These are phyloP conservation scores for Temnothorax ravouxi DNA, from an alignment of 2,888 invertebrate genomes.

Conservation along the genomic window DNA sequence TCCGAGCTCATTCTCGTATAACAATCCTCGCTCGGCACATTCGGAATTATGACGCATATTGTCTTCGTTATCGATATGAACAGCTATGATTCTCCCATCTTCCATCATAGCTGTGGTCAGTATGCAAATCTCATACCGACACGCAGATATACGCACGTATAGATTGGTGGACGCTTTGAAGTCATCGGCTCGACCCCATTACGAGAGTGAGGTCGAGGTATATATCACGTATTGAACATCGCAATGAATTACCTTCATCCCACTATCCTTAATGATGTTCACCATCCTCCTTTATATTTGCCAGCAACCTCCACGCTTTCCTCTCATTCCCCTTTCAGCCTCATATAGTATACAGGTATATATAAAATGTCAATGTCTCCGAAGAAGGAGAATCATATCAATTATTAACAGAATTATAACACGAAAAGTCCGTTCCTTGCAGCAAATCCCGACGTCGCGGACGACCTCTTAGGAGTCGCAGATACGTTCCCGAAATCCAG, in stretches of 20 bases:
- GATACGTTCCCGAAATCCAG: constrained; percentile 71
- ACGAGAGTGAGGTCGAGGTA: constrained; percentile 36
- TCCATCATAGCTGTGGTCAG: constrained; percentile 20
- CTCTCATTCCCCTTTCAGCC: constrained; percentile 1
- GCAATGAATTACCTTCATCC: constrained; percentile 16
- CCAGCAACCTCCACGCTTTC: not conserved
- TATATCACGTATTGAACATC: constrained; percentile 12
- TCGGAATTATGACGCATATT: not conserved
- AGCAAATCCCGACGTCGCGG: constrained; percentile 79
- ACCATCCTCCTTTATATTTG: not conserved
- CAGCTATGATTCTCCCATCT: constrained; percentile 9
- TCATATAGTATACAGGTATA: too few species aligned
- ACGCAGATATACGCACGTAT: not conserved
- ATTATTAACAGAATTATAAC: not conserved
- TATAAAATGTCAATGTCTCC: not conserved
- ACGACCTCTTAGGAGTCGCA: constrained; percentile 83
- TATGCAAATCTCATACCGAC: constrained; percentile 5
- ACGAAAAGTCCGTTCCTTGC: constrained; percentile 71
- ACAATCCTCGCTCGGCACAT: not conserved
- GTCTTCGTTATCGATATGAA: constrained; percentile 22
- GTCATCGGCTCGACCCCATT: constrained; percentile 33
- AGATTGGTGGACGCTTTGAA: constrained; percentile 38
- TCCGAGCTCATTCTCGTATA: not conserved
- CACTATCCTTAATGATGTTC: not conserved
- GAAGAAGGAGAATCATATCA: not conserved